phyloP scores from a whole-genome alignment of 2,888 invertebrate genomes.

The Nemurella pictetii region DNA sequence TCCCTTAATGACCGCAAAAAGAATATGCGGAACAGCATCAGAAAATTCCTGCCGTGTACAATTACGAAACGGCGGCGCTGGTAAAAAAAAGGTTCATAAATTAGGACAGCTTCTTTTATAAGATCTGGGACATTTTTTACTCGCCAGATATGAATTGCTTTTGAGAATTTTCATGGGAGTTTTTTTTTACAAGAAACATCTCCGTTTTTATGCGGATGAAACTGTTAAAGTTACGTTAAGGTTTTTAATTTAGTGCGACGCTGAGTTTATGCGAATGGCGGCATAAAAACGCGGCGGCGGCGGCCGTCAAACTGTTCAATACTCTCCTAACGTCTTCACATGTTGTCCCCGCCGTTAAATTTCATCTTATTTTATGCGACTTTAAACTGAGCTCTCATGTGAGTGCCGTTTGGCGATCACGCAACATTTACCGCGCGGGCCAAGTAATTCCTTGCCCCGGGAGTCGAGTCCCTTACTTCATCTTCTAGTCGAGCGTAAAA shows the following conservation, averaged over 20 bases:
- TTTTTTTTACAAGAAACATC: neutral
- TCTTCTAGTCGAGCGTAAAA: constrained; percentile 18
- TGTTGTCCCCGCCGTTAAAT: neutral
- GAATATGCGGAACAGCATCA: neutral
- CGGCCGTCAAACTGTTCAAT: neutral
- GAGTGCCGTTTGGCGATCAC: neutral
- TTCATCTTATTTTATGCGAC: neutral
- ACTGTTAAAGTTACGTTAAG: neutral
- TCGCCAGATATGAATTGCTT: neutral
- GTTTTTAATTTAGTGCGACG: neutral
- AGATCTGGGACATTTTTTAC: neutral
- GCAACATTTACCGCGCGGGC: neutral
- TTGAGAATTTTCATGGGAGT: neutral
- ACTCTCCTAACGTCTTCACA: neutral
- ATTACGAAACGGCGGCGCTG: neutral
- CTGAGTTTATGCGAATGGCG: neutral
- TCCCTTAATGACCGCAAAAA: constrained; percentile 12
- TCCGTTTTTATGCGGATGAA: neutral
- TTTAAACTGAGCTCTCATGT: neutral
- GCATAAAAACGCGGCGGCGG: neutral
- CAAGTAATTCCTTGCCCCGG: neutral
- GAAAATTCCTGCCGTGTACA: neutral
- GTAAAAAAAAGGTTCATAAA: neutral
- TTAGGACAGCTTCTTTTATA: neutral
- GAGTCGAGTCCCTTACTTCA: neutral